Evolutionary conservation across 1,140 invertebrate genomes (phyloP).

Genomic region (Lineus longissimus): DNA sequence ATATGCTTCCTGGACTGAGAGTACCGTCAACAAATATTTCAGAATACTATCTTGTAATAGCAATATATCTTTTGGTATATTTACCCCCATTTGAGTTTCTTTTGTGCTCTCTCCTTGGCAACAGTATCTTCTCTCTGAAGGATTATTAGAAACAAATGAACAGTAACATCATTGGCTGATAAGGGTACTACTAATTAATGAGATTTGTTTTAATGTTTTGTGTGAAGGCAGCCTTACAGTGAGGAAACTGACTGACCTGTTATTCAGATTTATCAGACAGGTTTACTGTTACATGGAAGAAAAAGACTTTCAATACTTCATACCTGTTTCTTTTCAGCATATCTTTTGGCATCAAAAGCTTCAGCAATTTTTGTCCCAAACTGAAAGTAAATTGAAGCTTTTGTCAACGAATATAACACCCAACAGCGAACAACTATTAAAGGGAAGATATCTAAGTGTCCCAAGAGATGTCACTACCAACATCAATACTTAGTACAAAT

Average conservation of each 20-base stretch:
- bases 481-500: too few species aligned
- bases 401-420: too few species aligned
- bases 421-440: too few species aligned
- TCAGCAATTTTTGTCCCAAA: conserved; percentile 33
- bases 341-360: conserved; percentile 34
- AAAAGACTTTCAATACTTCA: background rate
- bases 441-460: too few species aligned
- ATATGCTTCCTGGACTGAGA: too few species aligned
- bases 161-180: too few species aligned
- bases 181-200: too few species aligned
- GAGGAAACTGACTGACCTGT: too few species aligned
- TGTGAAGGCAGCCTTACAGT: too few species aligned
- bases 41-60: background rate
- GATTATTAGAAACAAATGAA: background rate
- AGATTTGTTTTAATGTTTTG: too few species aligned
- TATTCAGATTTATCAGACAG: too few species aligned
- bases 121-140: conserved; percentile 21
- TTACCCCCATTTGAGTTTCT: conserved; percentile 33
- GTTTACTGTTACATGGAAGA: background rate
- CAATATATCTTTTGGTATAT: background rate
- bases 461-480: too few species aligned
- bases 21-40: background rate
- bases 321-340: conserved; percentile 27
- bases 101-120: conserved; percentile 26
- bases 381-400: conserved; percentile 17